These are phyloP conservation scores for Percopsis transmontana DNA, from an alignment of 2,113 vertebrate genomes.

Conservation along the genomic window DNA sequence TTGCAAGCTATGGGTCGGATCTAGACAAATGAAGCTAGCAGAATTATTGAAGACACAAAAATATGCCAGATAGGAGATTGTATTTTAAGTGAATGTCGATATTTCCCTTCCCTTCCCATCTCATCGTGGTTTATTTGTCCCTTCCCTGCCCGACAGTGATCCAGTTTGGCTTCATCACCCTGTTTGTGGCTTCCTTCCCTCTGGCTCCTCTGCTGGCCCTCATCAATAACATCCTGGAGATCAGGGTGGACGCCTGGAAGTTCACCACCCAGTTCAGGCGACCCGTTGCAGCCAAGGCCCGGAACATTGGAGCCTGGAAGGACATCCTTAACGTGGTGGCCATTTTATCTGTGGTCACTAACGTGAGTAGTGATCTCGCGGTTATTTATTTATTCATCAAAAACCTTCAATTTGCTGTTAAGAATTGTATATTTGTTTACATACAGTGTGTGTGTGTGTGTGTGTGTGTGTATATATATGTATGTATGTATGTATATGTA, in stretches of 20 bases:
- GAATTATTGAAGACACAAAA: neutral
- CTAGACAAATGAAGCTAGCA: no score
- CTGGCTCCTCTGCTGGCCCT: constrained; percentile 95
- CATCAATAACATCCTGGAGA: constrained; percentile 93
- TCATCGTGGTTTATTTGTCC: neutral
- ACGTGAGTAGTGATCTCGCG: constrained; percentile 76
- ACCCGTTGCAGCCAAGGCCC: constrained; percentile 90
- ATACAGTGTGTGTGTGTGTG: no score
- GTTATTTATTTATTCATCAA: neutral
- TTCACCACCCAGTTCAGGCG: constrained; percentile 94
- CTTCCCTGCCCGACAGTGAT: constrained; percentile 78
- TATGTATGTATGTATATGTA: neutral
- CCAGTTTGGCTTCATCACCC: constrained; percentile 97
- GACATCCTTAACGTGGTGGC: constrained; percentile 92
- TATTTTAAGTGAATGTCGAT: neutral
- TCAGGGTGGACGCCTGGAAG: constrained; percentile 97
- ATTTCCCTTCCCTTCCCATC: neutral
- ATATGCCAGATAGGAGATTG: neutral
- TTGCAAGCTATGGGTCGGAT: no score
- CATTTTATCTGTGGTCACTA: constrained; percentile 92
- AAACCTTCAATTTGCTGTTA: neutral
- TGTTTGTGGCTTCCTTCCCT: constrained; percentile 98
- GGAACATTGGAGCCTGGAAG: constrained; percentile 96
- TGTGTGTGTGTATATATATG: neutral
- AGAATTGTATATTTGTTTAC: neutral